These are phyloP conservation scores for Amniataba percoides DNA, from an alignment of 2,797 vertebrate species.

Conservation along the genomic window DNA sequence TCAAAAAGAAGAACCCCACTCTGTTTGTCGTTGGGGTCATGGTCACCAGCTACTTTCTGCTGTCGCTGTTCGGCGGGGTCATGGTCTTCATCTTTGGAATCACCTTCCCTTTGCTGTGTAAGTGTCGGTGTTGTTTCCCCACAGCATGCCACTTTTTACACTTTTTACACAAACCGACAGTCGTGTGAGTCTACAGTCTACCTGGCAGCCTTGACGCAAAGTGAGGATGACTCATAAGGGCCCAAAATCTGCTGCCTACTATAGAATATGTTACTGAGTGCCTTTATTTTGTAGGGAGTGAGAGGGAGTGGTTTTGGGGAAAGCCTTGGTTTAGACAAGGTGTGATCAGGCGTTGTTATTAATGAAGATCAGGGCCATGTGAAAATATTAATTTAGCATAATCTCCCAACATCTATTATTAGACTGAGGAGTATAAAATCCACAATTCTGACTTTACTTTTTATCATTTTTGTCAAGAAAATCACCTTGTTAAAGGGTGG, in stretches of 20 bases:
- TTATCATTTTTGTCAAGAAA: background rate
- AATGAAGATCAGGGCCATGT: background rate
- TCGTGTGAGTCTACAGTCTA: background rate
- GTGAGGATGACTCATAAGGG: background rate
- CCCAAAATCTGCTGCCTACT: background rate
- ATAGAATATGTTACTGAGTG: background rate
- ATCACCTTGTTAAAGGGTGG: background rate
- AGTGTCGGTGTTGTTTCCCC: slow-evolving; percentile 76
- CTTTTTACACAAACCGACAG: too few relatives aligned
- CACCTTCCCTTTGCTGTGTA: slow-evolving; percentile 94
- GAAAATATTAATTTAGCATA: background rate
- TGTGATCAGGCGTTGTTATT: background rate
- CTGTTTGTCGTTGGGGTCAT: slow-evolving; percentile 90
- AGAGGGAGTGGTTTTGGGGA: background rate
- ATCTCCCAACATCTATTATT: background rate
- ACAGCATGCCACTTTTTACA: background rate
- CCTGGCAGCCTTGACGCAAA: background rate
- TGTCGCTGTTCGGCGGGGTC: slow-evolving; percentile 94
- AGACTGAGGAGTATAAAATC: background rate
- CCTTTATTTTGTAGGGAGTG: background rate
- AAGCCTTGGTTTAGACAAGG: background rate
- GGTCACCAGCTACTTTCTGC: slow-evolving; percentile 93
- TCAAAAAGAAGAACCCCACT: slow-evolving; percentile 95
- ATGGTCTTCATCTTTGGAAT: slow-evolving; percentile 98
- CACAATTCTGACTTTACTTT: background rate